A percentile compares a stretch with the other conserved stretches of the same genome.
These are phyloP conservation scores for Apostichopus japonicus DNA, from an alignment of 35 echinoderm and acorn worm genomes.

Conservation along the genomic window DNA sequence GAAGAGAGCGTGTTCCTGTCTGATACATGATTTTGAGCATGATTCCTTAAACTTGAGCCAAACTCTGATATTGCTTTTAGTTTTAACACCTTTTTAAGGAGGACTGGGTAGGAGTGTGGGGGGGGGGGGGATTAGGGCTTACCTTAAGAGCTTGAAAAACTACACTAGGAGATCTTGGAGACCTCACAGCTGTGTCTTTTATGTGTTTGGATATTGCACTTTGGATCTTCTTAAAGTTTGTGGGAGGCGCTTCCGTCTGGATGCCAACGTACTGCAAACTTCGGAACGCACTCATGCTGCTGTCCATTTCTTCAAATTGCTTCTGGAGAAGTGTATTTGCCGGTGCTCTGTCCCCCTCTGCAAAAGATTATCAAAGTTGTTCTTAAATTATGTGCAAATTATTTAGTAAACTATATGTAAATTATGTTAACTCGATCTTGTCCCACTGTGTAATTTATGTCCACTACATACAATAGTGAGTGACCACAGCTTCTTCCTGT, in stretches of 20 bases:
- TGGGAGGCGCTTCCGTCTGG: conserved; percentile 65
- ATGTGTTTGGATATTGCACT: conserved; percentile 69
- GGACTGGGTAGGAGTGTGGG: no score
- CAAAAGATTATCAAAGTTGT: neutral
- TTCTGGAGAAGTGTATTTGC: conserved; percentile 85
- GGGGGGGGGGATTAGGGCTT: neutral
- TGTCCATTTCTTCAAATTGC: conserved; percentile 81
- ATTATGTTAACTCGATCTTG: no score
- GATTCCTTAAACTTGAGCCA: no score
- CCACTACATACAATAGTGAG: no score
- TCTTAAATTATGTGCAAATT: no score
- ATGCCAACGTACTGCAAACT: conserved; percentile 92
- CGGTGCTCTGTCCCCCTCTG: conserved; percentile 42
- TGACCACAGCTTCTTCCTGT: no score
- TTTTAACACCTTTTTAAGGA: no score
- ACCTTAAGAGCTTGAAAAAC: conserved; percentile 86
- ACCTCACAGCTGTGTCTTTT: conserved; percentile 82
- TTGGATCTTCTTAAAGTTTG: conserved; percentile 69
- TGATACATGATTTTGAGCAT: no score
- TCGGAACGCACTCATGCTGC: conserved; percentile 86
- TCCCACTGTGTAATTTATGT: no score
- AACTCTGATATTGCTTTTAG: no score
- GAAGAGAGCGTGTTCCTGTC: no score
- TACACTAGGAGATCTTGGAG: conserved; percentile 74
- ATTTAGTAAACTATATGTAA: no score